Percentiles rank a stretch among this genome's conserved stretches.
Conservation (phyloP, 2,797 vertebrate genomes). For the Pagetopsis macropterus region DNA sequence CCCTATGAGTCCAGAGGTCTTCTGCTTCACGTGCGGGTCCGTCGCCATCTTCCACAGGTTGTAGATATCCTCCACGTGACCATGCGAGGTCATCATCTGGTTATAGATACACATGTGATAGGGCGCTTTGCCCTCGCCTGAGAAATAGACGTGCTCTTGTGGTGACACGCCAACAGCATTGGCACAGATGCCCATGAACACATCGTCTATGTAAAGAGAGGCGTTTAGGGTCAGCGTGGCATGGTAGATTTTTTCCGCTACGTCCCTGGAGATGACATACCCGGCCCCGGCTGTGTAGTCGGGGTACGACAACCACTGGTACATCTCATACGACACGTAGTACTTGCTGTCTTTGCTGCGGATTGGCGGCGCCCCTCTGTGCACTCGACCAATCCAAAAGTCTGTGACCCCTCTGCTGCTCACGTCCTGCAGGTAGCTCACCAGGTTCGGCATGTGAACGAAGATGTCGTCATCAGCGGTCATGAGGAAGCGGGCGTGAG, state of each 20-base stretch:
- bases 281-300: slow-evolving; percentile 96
- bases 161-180: slow-evolving; percentile 89
- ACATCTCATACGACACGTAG: slow-evolving; percentile 91
- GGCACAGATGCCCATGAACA: slow-evolving; percentile 97
- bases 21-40: slow-evolving; percentile 82
- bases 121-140: slow-evolving; percentile 92
- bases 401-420: slow-evolving; percentile 79
- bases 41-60: slow-evolving; percentile 89
- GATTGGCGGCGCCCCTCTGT: slow-evolving; percentile 89
- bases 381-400: slow-evolving; percentile 94
- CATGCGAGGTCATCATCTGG: slow-evolving; percentile 97
- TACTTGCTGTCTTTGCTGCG: slow-evolving; percentile 93
- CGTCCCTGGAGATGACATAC: slow-evolving; percentile 91
- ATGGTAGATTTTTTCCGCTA: slow-evolving; percentile 89
- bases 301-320: slow-evolving; percentile 93
- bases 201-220: slow-evolving; percentile 95
- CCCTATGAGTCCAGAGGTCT: slow-evolving; percentile 83
- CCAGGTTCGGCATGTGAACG: slow-evolving; percentile 94
- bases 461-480: slow-evolving; percentile 96
- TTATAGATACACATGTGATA: slow-evolving; percentile 94
- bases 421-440: slow-evolving; percentile 87
- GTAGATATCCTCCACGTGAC: slow-evolving; percentile 89
- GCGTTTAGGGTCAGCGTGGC: slow-evolving; percentile 91
- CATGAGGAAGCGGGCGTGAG: slow-evolving; percentile 93
- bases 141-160: slow-evolving; percentile 90